Base-by-base conservation (phyloP, 2,113 vertebrate species). In the Gobius niger region DNA sequence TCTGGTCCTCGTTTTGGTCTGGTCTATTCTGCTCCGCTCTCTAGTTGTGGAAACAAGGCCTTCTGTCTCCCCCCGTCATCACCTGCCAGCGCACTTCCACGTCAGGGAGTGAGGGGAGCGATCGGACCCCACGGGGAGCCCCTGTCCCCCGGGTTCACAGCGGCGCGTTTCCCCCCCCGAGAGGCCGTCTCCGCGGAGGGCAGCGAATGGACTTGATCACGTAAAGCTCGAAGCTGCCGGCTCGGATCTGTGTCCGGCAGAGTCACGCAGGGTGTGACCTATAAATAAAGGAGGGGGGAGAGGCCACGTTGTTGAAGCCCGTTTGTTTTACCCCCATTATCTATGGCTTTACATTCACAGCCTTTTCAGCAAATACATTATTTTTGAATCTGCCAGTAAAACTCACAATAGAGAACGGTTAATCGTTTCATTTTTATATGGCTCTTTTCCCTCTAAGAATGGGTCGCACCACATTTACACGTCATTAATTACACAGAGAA, bases 51-150 rank as follows among this genome's bases (percentile, higher is more conserved):
- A 34, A 34, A 34, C 24, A 4, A 34, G 24, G 24, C 11, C 49
- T 51, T 6, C 83, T 75, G 67, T 76, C 73, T 76, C 85, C 83
- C 81, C 77, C 84, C 82, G 81, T 89, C 77, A 85, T 88, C 87
- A 86, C 84, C 88, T 85, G 88, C 86, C 56, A 42, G 61, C 16
- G 41, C 47, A 51, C 10, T 74, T 63, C 77, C 71, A 44, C 67
- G 61, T 51, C 76, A 74, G 59, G 44, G 67, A 72, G 65, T 42
- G 64, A 70, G 34, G 49, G 72, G 67, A 72, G 4, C 6, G 16
- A 63, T 68, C 67, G 52, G 66, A 66, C 40, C 71, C 77, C 57
- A 3, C 63, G 7, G 62, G 76, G 72, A 64, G 71, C 62, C 70
- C 3, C 74, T 60, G 62, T 72, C 78, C 68, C 47, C 77, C 50